A percentile compares a stretch with the other conserved stretches of the same genome.
These are phyloP conservation scores for Agrochola litura DNA, from an alignment of 2,888 invertebrate species.

Conservation along the genomic window DNA sequence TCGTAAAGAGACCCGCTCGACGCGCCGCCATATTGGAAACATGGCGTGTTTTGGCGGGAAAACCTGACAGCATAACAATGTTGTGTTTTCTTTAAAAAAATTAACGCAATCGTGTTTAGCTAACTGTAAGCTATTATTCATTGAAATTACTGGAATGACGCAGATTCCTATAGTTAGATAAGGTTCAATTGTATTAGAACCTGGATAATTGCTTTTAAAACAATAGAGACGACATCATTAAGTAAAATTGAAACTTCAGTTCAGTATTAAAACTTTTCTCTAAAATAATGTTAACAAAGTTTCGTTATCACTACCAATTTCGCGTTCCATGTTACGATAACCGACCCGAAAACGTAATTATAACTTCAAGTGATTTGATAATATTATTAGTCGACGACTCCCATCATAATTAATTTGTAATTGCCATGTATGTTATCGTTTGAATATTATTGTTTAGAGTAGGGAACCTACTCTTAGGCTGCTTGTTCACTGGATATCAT, in stretches of 20 bases:
- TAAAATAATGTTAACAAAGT: slow-evolving; percentile 21
- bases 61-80: slow-evolving; percentile 58
- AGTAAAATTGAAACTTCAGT: slow-evolving; percentile 11
- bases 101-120: slow-evolving; percentile 10
- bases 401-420: slow-evolving; percentile 4
- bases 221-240: slow-evolving; percentile 8
- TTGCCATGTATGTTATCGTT: neutral
- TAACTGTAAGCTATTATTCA: slow-evolving; percentile 5
- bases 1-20: slow-evolving; percentile 82
- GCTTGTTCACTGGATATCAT: neutral
- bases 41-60: slow-evolving; percentile 83
- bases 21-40: slow-evolving; percentile 82
- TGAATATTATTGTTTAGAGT: neutral
- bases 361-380: slow-evolving; percentile 38
- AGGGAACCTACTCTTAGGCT: neutral
- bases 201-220: neutral
- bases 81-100: slow-evolving; percentile 48
- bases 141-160: neutral
- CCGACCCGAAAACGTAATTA: slow-evolving; percentile 40
- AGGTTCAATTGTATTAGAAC: neutral
- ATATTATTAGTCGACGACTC: slow-evolving; percentile 15
- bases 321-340: slow-evolving; percentile 36
- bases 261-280: slow-evolving; percentile 18
- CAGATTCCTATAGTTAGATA: neutral
- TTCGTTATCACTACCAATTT: slow-evolving; percentile 43